Conservation (phyloP, 2,113 vertebrate genomes). For the Spea multiplicata region DNA sequence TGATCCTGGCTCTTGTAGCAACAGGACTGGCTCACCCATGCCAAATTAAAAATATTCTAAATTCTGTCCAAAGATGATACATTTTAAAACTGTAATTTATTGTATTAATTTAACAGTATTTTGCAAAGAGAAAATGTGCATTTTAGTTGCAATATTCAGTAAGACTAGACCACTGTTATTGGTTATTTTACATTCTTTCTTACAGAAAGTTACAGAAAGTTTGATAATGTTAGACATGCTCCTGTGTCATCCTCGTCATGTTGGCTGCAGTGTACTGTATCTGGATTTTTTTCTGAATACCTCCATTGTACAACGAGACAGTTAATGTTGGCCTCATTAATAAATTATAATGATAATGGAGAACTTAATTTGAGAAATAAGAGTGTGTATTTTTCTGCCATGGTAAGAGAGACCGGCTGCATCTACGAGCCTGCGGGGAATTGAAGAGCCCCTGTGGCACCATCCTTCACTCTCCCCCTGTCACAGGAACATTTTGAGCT, state of each 20-base stretch:
- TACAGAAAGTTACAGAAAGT: background rate
- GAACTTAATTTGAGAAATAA: slow-evolving; percentile 44
- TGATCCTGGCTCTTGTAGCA: no score
- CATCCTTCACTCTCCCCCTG: slow-evolving; percentile 46
- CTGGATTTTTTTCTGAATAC: background rate
- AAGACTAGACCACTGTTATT: background rate
- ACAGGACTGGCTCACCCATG: no score
- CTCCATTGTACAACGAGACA: slow-evolving; percentile 25
- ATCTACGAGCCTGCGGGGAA: slow-evolving; percentile 44
- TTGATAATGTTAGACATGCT: background rate
- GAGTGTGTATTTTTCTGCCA: slow-evolving; percentile 36
- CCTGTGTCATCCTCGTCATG: background rate
- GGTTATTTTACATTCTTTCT: background rate
- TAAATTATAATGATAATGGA: slow-evolving; percentile 48
- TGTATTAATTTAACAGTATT: no score
- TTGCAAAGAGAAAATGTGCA: no score
- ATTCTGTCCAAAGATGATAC: no score
- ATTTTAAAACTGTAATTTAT: no score
- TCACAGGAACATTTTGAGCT: slow-evolving; percentile 47
- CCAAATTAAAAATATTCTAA: no score
- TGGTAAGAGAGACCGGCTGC: slow-evolving; percentile 25
- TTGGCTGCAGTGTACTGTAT: slow-evolving; percentile 8
- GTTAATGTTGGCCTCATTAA: slow-evolving; percentile 38
- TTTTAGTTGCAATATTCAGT: no score
- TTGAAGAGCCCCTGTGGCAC: slow-evolving; percentile 40